Conservation (phyloP, 2,888 invertebrate species). For the Heliconius hortense region DNA sequence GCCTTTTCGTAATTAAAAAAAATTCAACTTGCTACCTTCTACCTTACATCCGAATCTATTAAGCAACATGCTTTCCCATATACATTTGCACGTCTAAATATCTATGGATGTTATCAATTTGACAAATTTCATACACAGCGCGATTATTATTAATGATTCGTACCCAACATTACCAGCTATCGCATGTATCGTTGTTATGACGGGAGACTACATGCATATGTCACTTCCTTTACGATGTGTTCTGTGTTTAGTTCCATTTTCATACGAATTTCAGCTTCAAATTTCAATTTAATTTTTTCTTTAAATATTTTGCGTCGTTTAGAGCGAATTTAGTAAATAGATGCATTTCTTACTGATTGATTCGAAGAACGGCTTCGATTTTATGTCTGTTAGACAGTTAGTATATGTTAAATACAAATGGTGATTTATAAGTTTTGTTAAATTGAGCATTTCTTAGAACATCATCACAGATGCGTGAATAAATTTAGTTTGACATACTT, state of each 20-base stretch:
- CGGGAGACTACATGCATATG: constrained; percentile 37
- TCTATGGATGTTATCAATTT: constrained; percentile 36
- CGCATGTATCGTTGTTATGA: constrained; percentile 37
- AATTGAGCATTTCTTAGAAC: too few species aligned
- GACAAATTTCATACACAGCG: constrained; percentile 41
- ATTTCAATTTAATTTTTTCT: background rate
- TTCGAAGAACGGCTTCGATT: too few species aligned
- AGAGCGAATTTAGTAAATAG: too few species aligned
- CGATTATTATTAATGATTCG: constrained; percentile 44
- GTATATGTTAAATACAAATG: too few species aligned
- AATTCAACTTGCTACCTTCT: background rate
- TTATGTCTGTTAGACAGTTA: too few species aligned
- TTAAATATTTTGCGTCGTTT: background rate
- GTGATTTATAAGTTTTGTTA: too few species aligned
- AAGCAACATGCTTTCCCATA: background rate
- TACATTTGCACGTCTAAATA: constrained; percentile 9
- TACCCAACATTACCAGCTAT: constrained; percentile 42
- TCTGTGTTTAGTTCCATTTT: constrained; percentile 26
- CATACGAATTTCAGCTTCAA: background rate
- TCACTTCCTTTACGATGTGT: constrained; percentile 44
- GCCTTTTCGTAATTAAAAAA: background rate
- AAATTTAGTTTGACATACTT: too few species aligned
- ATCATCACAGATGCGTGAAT: too few species aligned
- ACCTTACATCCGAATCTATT: background rate
- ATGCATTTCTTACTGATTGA: too few species aligned